Evolutionary conservation across 1,140 invertebrate genomes (phyloP).

Genomic region (Bombus ignitus): DNA sequence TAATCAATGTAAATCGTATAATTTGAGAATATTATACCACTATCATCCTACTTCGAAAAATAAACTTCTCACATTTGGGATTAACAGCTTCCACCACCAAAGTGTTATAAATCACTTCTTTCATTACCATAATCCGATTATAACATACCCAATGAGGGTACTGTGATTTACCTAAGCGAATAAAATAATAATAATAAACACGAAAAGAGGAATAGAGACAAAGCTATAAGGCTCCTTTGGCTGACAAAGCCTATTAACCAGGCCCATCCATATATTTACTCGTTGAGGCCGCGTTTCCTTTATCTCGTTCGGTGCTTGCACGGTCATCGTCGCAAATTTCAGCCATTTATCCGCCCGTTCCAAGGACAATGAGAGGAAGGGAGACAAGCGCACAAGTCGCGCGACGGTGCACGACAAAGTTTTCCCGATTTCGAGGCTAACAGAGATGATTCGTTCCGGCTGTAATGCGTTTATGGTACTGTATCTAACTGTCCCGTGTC

Average conservation of each 20-base stretch:
- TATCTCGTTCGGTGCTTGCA: constrained; percentile 14
- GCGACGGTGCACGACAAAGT: constrained; percentile 66
- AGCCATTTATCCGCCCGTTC: constrained; percentile 58
- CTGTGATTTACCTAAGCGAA: constrained; percentile 50
- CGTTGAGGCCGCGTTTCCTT: constrained; percentile 11
- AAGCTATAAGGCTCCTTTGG: not conserved
- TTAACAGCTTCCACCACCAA: rapidly evolving
- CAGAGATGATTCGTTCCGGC: constrained; percentile 75
- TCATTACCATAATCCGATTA: not conserved
- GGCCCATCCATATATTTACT: constrained; percentile 62
- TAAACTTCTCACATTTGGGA: too few relatives aligned
- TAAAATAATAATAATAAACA: not conserved
- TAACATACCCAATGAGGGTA: not conserved
- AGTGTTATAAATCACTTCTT: not conserved
- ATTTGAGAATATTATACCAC: too few relatives aligned
- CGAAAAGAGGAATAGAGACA: not conserved
- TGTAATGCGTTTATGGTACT: constrained; percentile 77
- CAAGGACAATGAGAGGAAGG: constrained; percentile 49
- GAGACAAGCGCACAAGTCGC: constrained; percentile 54
- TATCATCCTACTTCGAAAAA: too few relatives aligned
- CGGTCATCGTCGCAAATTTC: constrained; percentile 65
- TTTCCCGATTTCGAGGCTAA: constrained; percentile 73
- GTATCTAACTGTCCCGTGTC: constrained; percentile 56
- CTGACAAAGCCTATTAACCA: not conserved
- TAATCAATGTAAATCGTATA: too few relatives aligned